phyloP scores from a whole-genome alignment of 1,140 invertebrate genomes.

The Leptinotarsa defecta region DNA sequence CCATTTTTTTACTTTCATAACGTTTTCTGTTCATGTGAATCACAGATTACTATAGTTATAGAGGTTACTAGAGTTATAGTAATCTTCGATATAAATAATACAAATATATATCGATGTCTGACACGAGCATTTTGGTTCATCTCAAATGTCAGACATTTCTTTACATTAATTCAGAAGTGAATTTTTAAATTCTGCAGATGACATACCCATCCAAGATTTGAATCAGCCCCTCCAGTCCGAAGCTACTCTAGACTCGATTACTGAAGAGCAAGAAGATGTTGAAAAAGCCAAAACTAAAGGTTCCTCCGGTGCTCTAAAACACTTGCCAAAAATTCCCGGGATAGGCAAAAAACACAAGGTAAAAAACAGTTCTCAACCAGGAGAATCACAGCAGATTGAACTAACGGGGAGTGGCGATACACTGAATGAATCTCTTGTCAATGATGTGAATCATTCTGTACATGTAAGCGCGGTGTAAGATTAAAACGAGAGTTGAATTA shows the following conservation, averaged over 20 bases:
- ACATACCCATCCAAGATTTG: slow-evolving; percentile 55
- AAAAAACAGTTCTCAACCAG: slow-evolving; percentile 40
- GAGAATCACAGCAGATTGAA: slow-evolving; percentile 37
- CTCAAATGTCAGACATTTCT: not conserved
- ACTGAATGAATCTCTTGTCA: slow-evolving; percentile 31
- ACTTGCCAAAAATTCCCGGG: slow-evolving; percentile 53
- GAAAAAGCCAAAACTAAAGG: slow-evolving; percentile 47
- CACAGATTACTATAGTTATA: too few species aligned
- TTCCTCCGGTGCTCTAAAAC: slow-evolving; percentile 51
- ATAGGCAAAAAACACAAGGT: slow-evolving; percentile 53
- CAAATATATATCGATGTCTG: too few species aligned
- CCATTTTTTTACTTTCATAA: too few species aligned
- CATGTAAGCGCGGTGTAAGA: slow-evolving; percentile 54
- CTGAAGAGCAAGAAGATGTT: slow-evolving; percentile 52
- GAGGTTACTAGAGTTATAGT: too few species aligned
- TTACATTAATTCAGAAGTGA: too few species aligned
- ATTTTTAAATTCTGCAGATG: slow-evolving; percentile 43
- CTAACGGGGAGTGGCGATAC: slow-evolving; percentile 37
- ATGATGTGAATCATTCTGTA: slow-evolving; percentile 45
- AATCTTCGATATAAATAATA: too few species aligned
- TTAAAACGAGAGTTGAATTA: not conserved
- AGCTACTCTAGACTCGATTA: slow-evolving; percentile 51
- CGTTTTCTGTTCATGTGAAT: too few species aligned
- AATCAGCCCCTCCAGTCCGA: slow-evolving; percentile 39
- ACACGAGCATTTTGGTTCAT: not conserved